phyloP scores from a whole-genome alignment of 2,797 vertebrate genomes.

The Lacerta bilineata region DNA sequence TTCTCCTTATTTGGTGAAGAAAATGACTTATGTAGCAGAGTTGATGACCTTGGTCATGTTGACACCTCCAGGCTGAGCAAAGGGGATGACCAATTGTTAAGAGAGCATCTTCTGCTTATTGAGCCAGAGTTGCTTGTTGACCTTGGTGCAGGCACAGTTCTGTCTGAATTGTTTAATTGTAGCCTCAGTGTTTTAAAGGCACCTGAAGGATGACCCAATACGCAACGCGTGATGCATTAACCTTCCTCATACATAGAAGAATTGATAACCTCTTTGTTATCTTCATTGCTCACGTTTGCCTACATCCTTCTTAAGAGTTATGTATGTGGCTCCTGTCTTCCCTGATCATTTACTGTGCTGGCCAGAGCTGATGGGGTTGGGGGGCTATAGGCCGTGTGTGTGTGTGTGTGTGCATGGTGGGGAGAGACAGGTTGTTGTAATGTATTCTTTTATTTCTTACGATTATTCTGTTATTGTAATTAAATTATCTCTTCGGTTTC shows the following conservation, averaged over 20 bases:
- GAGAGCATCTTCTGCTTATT: conserved; percentile 13
- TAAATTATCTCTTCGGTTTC: too few relatives aligned
- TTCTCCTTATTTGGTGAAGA: conserved; percentile 10
- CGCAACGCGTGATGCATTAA: background rate
- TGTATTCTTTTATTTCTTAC: too few relatives aligned
- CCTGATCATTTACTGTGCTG: too few relatives aligned
- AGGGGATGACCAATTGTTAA: conserved; percentile 22
- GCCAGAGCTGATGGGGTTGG: too few relatives aligned
- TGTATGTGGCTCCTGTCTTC: background rate
- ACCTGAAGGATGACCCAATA: background rate
- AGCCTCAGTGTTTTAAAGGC: background rate
- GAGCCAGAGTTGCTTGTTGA: conserved; percentile 11
- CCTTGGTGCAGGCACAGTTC: conserved; percentile 28
- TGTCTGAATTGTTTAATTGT: conserved; percentile 17
- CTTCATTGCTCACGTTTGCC: background rate
- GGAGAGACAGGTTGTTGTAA: too few relatives aligned
- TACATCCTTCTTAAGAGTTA: background rate
- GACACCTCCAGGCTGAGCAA: conserved; percentile 13
- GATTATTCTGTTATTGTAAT: too few relatives aligned
- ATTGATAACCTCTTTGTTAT: background rate
- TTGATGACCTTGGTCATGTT: background rate
- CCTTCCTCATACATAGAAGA: background rate
- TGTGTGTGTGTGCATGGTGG: too few relatives aligned
- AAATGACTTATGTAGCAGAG: conserved; percentile 19
- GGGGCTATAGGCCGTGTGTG: too few relatives aligned